These are phyloP conservation scores for Reticulitermes lucifugus DNA, from an alignment of 2,888 invertebrate species.

Conservation along the genomic window DNA sequence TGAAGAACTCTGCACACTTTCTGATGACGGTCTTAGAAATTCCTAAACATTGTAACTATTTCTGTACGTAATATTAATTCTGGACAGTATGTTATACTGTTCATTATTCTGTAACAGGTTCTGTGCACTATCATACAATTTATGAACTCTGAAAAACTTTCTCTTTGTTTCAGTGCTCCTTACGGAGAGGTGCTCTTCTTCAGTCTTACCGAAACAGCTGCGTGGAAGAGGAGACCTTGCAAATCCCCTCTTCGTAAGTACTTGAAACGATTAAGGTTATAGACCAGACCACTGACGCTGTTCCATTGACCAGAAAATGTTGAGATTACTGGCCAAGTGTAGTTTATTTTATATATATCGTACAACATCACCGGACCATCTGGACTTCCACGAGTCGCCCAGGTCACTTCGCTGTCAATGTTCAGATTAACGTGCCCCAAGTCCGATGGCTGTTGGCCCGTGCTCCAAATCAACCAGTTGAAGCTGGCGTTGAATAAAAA, in stretches of 20 bases:
- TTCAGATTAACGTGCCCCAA: slow-evolving; percentile 55
- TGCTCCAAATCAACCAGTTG: slow-evolving; percentile 57
- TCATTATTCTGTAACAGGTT: no score
- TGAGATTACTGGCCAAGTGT: slow-evolving; percentile 14
- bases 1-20: no score
- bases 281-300: slow-evolving; percentile 53
- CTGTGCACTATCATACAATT: no score
- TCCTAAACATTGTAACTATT: no score
- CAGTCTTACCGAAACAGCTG: slow-evolving; percentile 20
- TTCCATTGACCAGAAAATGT: slow-evolving; percentile 56
- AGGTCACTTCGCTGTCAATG: slow-evolving; percentile 57
- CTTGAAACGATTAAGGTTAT: slow-evolving; percentile 57
- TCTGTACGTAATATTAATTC: no score
- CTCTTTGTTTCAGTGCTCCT: neutral
- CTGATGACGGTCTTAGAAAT: no score
- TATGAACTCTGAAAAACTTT: neutral
- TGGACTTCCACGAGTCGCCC: slow-evolving; percentile 51
- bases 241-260: slow-evolving; percentile 52
- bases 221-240: slow-evolving; percentile 18
- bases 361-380: slow-evolving; percentile 54
- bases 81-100: no score
- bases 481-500: slow-evolving; percentile 57
- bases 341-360: slow-evolving; percentile 58
- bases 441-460: slow-evolving; percentile 46
- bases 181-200: neutral